These are phyloP conservation scores for Ricordea florida DNA, from an alignment of 92 coral and sea anemone genomes.

Conservation along the genomic window DNA sequence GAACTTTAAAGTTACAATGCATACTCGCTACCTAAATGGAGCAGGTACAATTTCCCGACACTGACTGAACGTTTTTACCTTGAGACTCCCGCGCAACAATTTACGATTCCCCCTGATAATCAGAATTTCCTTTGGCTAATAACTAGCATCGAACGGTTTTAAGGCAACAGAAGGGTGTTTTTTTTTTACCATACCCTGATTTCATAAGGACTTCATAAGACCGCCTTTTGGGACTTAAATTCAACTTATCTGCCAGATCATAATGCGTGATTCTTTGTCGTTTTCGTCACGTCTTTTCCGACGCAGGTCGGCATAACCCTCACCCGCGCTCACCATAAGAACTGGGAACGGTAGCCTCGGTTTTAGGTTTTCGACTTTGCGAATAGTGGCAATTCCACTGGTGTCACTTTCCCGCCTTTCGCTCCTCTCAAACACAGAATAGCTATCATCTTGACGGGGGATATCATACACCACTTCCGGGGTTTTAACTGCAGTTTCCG, in stretches of 20 bases:
- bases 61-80: no score
- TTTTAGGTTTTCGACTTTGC: conserved; percentile 67
- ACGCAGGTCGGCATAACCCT: conserved; percentile 94
- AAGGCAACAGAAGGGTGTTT: no score
- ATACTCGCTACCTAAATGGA: no score
- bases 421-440: conserved; percentile 12
- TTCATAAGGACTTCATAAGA: no score
- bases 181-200: no score
- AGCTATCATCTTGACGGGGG: conserved; percentile 33
- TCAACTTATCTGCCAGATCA: conserved; percentile 87
- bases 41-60: no score
- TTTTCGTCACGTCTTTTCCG: conserved; percentile 68
- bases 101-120: no score
- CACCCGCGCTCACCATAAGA: conserved; percentile 92
- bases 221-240: no score
- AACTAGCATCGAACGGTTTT: no score
- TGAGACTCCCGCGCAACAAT: no score
- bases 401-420: conserved; percentile 12
- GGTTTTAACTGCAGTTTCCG: not conserved
- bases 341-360: conserved; percentile 87
- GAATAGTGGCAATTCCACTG: not conserved
- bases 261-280: conserved; percentile 78
- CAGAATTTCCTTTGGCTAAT: no score
- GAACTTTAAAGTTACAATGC: no score
- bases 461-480: conserved; percentile 33